Evolutionary conservation across 2,888 invertebrate species (phyloP).

Genomic region (Ochropleura leucogaster): DNA sequence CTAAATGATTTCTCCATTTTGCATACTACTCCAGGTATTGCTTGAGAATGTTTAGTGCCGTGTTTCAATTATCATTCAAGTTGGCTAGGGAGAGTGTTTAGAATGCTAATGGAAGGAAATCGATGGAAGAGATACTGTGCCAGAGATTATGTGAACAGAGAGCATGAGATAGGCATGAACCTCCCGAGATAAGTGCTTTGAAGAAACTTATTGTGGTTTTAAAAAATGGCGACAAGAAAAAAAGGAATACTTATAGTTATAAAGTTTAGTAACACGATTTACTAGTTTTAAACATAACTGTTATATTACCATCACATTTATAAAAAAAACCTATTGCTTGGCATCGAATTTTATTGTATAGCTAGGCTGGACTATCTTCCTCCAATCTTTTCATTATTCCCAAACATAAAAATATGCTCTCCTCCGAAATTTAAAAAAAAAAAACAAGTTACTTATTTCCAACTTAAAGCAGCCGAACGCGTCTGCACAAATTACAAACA

Average conservation of each 20-base stretch:
- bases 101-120: constrained; percentile 84
- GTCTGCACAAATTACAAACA: constrained; percentile 70
- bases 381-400: neutral
- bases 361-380: neutral
- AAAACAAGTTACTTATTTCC: constrained; percentile 2
- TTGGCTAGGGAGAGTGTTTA: constrained; percentile 77
- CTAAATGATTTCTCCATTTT: constrained; percentile 34
- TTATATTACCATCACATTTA: too few relatives aligned
- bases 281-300: neutral
- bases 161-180: constrained; percentile 60
- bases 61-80: constrained; percentile 80
- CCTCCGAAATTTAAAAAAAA: neutral
- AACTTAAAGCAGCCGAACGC: constrained; percentile 41
- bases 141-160: constrained; percentile 69
- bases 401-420: neutral
- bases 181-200: neutral
- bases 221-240: neutral
- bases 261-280: neutral
- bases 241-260: too few relatives aligned
- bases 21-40: constrained; percentile 34
- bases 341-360: neutral
- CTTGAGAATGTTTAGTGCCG: constrained; percentile 74
- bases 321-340: too few relatives aligned
- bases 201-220: neutral
- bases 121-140: constrained; percentile 75